These are phyloP conservation scores for Auanema freiburgensis DNA, from an alignment of 2,888 invertebrate species.

Conservation along the genomic window DNA sequence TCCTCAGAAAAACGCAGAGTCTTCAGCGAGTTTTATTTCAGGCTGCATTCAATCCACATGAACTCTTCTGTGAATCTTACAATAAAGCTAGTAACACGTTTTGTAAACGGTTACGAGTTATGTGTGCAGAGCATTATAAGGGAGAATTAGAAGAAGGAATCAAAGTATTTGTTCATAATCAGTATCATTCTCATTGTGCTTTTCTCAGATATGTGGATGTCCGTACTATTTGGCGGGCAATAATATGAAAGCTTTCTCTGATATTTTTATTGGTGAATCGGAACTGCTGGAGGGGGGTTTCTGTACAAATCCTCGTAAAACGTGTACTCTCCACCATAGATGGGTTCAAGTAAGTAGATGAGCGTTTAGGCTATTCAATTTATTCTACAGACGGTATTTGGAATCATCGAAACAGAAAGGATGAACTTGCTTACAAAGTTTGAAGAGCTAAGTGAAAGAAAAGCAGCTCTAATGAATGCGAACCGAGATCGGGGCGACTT, in stretches of 20 bases:
- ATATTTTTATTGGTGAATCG: constrained; percentile 12
- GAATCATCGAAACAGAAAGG: constrained; percentile 46
- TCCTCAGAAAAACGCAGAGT: neutral
- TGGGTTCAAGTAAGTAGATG: constrained; percentile 39
- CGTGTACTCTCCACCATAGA: constrained; percentile 42
- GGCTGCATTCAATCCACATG: constrained; percentile 69
- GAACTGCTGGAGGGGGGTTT: constrained; percentile 34
- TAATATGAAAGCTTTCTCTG: constrained; percentile 3
- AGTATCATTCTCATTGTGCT: neutral
- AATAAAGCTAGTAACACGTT: constrained; percentile 80
- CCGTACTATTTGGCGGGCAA: constrained; percentile 18
- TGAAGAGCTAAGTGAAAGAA: constrained; percentile 41
- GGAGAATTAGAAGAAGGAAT: constrained; percentile 71
- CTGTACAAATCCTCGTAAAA: constrained; percentile 29
- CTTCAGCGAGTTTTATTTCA: constrained; percentile 9
- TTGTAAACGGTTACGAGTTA: constrained; percentile 88
- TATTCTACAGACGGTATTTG: constrained; percentile 44
- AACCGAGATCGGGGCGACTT: constrained; percentile 28
- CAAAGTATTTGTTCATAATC: constrained; percentile 16
- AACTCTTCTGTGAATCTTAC: constrained; percentile 94
- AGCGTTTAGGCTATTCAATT: neutral
- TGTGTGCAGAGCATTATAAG: constrained; percentile 96
- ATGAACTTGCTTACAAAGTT: constrained; percentile 33
- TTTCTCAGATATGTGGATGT: constrained; percentile 33
- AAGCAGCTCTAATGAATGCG: constrained; percentile 14